phyloP scores from a whole-genome alignment of 2,113 vertebrate species.

The Silurus asotus region DNA sequence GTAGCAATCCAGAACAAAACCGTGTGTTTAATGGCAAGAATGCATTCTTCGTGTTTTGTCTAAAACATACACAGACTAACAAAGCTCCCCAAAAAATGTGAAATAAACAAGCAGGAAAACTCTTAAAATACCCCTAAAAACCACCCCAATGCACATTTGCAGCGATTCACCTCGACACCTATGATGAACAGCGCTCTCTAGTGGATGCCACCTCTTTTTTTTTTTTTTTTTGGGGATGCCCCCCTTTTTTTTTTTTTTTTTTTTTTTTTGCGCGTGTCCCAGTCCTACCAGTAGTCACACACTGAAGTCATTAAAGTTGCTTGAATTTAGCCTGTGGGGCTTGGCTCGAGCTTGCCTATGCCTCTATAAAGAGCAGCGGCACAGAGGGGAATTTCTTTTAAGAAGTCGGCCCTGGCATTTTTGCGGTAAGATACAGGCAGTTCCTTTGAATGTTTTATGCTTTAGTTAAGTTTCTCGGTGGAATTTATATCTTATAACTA shows the following conservation, averaged over 20 bases:
- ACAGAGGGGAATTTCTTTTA: constrained; percentile 65
- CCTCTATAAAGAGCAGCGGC: constrained; percentile 61
- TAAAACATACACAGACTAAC: not conserved
- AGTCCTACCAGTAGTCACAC: constrained; percentile 74
- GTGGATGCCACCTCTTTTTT: not conserved
- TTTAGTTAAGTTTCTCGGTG: constrained; percentile 71
- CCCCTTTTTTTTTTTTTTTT: not conserved
- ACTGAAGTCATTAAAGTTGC: constrained; percentile 74
- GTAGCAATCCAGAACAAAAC: not conserved
- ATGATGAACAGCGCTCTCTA: not conserved
- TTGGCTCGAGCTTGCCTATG: constrained; percentile 64
- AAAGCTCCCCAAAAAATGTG: not conserved
- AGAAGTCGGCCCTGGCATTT: constrained; percentile 67
- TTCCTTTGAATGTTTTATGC: constrained; percentile 71
- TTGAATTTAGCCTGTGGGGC: constrained; percentile 68
- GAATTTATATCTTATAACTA: constrained; percentile 70
- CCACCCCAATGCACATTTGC: not conserved
- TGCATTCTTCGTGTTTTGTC: not conserved
- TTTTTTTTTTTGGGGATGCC: not conserved
- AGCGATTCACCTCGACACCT: not conserved
- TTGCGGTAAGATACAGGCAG: constrained; percentile 73
- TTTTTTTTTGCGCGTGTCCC: constrained; percentile 55
- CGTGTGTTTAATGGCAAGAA: constrained; percentile 1
- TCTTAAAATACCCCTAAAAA: not conserved
- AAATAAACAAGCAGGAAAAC: not conserved